Conservation (phyloP, 2,888 invertebrate genomes). For the Amiota communis region DNA sequence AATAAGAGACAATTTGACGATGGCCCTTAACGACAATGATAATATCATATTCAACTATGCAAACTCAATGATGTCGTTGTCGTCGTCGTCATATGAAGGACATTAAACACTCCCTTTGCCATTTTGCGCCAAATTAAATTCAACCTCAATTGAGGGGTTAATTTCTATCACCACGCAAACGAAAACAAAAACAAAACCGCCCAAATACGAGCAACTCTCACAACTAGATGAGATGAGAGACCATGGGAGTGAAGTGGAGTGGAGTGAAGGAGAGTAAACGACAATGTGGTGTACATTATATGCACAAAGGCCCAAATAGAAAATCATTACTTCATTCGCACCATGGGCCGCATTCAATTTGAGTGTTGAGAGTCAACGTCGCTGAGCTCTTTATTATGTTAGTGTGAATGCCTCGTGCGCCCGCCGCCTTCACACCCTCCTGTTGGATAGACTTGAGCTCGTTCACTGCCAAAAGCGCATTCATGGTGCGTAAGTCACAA, state of each 20-base stretch:
- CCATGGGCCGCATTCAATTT: slow-evolving; percentile 69
- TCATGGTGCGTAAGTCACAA: slow-evolving; percentile 66
- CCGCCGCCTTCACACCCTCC: slow-evolving; percentile 42
- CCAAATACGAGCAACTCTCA: slow-evolving; percentile 43
- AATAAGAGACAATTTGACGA: slow-evolving; percentile 69
- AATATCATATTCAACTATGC: slow-evolving; percentile 58
- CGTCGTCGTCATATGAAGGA: slow-evolving; percentile 14
- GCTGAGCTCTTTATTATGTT: slow-evolving; percentile 72
- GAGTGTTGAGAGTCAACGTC: slow-evolving; percentile 50
- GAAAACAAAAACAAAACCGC: slow-evolving; percentile 62
- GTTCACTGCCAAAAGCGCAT: slow-evolving; percentile 51
- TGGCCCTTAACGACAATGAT: slow-evolving; percentile 59
- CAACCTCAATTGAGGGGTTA: slow-evolving; percentile 74
- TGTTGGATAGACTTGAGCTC: slow-evolving; percentile 23
- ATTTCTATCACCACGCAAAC: slow-evolving; percentile 70
- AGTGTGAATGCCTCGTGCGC: slow-evolving; percentile 71
- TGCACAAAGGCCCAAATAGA: slow-evolving; percentile 65
- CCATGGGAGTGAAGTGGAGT: slow-evolving; percentile 41
- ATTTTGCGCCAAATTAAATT: slow-evolving; percentile 73
- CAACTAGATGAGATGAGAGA: slow-evolving; percentile 18
- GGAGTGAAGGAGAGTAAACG: not conserved
- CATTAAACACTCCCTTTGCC: slow-evolving; percentile 55
- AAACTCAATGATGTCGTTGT: slow-evolving; percentile 10
- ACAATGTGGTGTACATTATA: slow-evolving; percentile 54
- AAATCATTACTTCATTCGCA: slow-evolving; percentile 71